Evolutionary conservation across 35 echinoderm and acorn worm species (phyloP).

Genomic region (Ptychodera flava): DNA sequence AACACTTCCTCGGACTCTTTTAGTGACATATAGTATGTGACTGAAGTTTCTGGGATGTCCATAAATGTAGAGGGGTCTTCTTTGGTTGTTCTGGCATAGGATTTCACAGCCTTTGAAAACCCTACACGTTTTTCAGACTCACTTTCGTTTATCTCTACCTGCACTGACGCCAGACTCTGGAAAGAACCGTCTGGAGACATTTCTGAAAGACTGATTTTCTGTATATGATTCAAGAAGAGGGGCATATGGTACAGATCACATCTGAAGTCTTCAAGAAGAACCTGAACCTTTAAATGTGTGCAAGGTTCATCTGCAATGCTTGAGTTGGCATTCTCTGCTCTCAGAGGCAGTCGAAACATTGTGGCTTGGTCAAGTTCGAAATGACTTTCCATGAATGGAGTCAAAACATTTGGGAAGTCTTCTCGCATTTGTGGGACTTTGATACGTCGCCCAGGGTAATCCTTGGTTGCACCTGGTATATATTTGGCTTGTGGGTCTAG

Average conservation of each 20-base stretch:
- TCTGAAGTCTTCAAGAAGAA: constrained; percentile 8
- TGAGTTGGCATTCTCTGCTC: constrained; percentile 8
- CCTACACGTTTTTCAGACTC: not conserved
- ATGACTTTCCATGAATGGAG: constrained; percentile 13
- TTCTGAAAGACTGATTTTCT: constrained; percentile 16
- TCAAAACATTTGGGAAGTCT: constrained; percentile 20
- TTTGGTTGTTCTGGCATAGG: not conserved
- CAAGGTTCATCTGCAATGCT: constrained; percentile 19
- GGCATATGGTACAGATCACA: not conserved
- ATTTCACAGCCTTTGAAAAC: not conserved
- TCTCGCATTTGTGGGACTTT: not conserved
- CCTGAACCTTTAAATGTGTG: not conserved
- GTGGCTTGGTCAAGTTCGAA: not conserved
- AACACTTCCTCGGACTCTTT: not conserved
- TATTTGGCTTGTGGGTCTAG: constrained; percentile 49
- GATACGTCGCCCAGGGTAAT: constrained; percentile 25
- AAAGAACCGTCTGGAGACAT: not conserved
- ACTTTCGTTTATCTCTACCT: not conserved
- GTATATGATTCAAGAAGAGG: constrained; percentile 33
- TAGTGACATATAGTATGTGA: constrained; percentile 3
- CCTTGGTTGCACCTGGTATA: constrained; percentile 20
- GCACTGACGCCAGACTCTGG: not conserved
- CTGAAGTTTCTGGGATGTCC: not conserved
- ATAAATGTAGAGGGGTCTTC: not conserved
- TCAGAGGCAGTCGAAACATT: constrained; percentile 71